These are phyloP conservation scores for Drosophila dives DNA, from an alignment of 2,888 invertebrate genomes.

Conservation along the genomic window DNA sequence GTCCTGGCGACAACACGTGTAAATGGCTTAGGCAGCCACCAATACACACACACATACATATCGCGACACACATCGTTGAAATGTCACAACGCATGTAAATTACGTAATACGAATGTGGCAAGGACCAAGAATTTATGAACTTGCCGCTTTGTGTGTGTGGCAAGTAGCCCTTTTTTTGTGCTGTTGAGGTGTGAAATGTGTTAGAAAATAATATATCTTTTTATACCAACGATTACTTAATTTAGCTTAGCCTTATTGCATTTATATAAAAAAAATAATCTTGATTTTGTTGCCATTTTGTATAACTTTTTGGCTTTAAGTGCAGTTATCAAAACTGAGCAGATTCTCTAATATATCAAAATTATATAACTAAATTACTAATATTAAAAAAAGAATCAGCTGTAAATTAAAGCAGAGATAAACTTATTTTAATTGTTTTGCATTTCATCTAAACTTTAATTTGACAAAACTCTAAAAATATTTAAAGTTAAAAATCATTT, in stretches of 20 bases:
- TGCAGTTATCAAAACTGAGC: neutral
- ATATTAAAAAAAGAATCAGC: neutral
- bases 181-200: slow-evolving; percentile 1
- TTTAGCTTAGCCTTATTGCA: neutral
- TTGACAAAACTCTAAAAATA: neutral
- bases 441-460: neutral
- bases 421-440: neutral
- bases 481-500: neutral
- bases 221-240: neutral
- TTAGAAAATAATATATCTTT: neutral
- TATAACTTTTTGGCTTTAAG: neutral
- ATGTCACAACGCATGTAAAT: slow-evolving; percentile 64
- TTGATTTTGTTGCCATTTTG: neutral
- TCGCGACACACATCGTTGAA: slow-evolving; percentile 22
- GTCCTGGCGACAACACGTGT: slow-evolving; percentile 59
- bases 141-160: slow-evolving; percentile 17
- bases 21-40: slow-evolving; percentile 23
- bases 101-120: slow-evolving; percentile 54
- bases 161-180: neutral
- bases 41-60: neutral
- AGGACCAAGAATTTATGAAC: slow-evolving; percentile 56
- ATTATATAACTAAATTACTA: neutral
- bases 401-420: neutral
- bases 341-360: neutral
- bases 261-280: neutral